Conservation (phyloP, 2,113 vertebrate species). For the Myotis davidii region DNA sequence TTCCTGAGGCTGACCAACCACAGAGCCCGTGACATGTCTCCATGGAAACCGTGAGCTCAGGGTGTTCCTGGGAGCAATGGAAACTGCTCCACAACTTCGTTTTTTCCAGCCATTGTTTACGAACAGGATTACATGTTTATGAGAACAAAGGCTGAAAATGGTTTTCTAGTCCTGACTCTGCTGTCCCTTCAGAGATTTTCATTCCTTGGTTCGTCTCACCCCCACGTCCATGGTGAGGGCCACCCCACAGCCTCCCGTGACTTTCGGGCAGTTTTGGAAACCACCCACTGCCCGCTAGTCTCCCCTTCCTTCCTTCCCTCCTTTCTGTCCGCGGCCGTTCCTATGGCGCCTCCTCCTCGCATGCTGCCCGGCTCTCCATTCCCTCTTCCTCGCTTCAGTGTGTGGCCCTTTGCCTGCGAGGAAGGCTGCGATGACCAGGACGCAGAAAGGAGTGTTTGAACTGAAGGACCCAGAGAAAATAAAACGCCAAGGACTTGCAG, state of each 20-base stretch:
- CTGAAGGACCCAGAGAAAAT: neutral
- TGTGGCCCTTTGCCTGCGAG: neutral
- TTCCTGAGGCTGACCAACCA: neutral
- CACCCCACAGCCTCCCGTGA: neutral
- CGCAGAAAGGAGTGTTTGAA: neutral
- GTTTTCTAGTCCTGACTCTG: neutral
- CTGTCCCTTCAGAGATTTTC: neutral
- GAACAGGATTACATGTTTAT: neutral
- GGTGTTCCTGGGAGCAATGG: neutral
- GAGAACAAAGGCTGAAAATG: neutral
- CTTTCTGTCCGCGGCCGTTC: neutral
- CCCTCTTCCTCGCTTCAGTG: neutral
- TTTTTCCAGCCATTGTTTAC: slow-evolving; percentile 6
- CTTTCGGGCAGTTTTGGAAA: neutral
- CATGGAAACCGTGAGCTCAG: neutral
- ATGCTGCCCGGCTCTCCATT: neutral
- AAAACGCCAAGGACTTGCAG: neutral
- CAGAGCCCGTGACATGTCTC: neutral
- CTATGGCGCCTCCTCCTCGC: neutral
- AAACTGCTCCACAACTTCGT: neutral
- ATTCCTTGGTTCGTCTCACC: neutral
- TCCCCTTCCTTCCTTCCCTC: neutral
- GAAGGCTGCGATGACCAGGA: neutral
- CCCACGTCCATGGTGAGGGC: neutral
- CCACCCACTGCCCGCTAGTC: neutral